Evolutionary conservation across 2,888 invertebrate species (phyloP).

Genomic region (Rhimphoctona megacephalus): DNA sequence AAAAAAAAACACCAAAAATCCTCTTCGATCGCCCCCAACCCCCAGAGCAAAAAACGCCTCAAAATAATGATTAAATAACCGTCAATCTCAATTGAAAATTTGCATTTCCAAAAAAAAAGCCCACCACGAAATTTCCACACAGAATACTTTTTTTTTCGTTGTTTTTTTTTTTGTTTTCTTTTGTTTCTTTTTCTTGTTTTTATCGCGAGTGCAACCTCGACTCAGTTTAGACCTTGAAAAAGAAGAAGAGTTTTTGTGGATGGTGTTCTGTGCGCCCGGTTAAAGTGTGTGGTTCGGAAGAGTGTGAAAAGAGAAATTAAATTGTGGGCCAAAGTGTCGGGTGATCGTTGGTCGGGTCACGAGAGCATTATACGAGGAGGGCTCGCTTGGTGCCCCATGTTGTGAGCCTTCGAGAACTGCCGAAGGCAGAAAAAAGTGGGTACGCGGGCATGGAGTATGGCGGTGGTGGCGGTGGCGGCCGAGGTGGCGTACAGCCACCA

Average conservation of each 20-base stretch:
- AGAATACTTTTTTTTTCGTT: not conserved
- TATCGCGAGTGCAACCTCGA: conserved; percentile 10
- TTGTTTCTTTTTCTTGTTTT: not conserved
- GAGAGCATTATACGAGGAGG: conserved; percentile 65
- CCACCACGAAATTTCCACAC: not conserved
- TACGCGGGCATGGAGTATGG: conserved; percentile 84
- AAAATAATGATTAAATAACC: not conserved
- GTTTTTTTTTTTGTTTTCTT: not conserved
- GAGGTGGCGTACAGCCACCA: conserved; percentile 82
- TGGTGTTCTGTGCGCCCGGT: not conserved
- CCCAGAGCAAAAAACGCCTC: not conserved
- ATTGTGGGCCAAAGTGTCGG: conserved; percentile 35
- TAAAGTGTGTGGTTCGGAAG: not conserved
- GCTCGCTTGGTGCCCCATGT: conserved; percentile 80
- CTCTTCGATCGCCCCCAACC: conserved; percentile 7
- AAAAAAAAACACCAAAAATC: not conserved
- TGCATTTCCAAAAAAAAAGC: not conserved
- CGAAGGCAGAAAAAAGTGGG: conserved; percentile 78
- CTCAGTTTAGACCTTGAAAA: not conserved
- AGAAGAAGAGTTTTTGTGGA: not conserved
- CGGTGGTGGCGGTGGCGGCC: conserved; percentile 72
- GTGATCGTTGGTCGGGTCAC: conserved; percentile 43
- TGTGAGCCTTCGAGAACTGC: conserved; percentile 83
- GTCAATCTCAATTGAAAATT: not conserved
- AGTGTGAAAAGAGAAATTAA: not conserved